phyloP scores from a whole-genome alignment of 2,888 invertebrate species.

The Leistus spinibarbis region DNA sequence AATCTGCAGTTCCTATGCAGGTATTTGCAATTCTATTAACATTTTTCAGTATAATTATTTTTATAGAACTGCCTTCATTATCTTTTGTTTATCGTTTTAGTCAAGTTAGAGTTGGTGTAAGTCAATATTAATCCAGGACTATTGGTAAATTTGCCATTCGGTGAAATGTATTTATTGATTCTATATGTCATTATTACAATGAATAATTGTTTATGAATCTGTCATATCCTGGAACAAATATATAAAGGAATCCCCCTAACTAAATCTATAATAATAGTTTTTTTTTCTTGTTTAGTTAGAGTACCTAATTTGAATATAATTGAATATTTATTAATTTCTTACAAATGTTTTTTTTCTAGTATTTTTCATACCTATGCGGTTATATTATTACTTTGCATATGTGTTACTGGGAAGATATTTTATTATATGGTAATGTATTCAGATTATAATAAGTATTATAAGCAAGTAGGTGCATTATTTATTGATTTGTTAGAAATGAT shows the following conservation, averaged over 20 bases:
- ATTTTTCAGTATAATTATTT: neutral
- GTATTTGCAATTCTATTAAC: neutral
- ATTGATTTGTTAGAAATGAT: neutral
- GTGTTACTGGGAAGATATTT: neutral
- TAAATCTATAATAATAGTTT: neutral
- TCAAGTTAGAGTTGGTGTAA: neutral
- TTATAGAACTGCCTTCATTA: neutral
- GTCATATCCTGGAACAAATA: neutral
- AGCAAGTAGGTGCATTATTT: neutral
- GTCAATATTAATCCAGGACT: neutral
- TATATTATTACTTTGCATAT: neutral
- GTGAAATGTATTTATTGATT: neutral
- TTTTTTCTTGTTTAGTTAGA: neutral
- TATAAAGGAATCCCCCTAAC: constrained; percentile 1
- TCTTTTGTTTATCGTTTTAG: neutral
- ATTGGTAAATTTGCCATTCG: neutral
- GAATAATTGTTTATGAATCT: neutral
- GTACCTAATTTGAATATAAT: neutral
- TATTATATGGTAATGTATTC: constrained; percentile 3
- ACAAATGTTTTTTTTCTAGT: neutral
- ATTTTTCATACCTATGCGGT: neutral
- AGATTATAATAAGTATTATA: neutral
- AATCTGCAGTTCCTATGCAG: neutral
- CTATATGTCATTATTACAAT: neutral
- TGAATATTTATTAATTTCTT: neutral